Base-by-base conservation (phyloP, 64 coral and sea anemone genomes). In the Montipora efflorescens region DNA sequence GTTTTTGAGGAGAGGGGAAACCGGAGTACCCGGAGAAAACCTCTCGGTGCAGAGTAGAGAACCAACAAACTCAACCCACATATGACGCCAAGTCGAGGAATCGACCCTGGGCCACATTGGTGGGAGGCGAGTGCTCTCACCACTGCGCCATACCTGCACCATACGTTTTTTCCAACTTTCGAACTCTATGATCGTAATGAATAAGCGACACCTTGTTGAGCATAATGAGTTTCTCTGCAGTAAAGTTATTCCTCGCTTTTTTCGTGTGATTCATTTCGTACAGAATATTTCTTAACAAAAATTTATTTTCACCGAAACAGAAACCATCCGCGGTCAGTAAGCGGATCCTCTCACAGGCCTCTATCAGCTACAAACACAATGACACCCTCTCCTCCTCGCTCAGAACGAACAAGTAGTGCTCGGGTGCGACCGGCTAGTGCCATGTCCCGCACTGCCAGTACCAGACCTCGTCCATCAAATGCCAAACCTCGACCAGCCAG, bases 371-470 rank as follows among this genome's bases (percentile, higher is more conserved):
- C 48, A n/a, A 75, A 93, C 84, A 16, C 53, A 15, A 19, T 91
- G 83, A 92, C 79, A 46, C 96, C 96, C 7, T 95, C 96, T 18
- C 96, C 96, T 49, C 96, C 96, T 15, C 84, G 75, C 73, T 78
- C 89, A 3, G 61, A 74, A 3, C 77, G 89, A 15, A 84, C 96
- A 4, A 47, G 74, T 50, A 96, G 78, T 69, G 94, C 76, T 7
- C 86, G 94, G 14, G 19, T 93, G 13, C 90, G 94, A 10, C 94
- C 94, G 19, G 84, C 93, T 15, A 89, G 89, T 95, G 96, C 93
- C 47, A 83, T 90, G 10, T 80, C 55, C 57, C 94, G 90, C 78
- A 72, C 90, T 43, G 83, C 76, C 5, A 88, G 82, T 77, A 51
- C 23, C 72, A 88, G 47, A 59, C 4, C 36, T 10, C 82, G 83